Evolutionary conservation across 1,140 invertebrate genomes (phyloP).

Genomic region (Drosophila chauvacae): DNA sequence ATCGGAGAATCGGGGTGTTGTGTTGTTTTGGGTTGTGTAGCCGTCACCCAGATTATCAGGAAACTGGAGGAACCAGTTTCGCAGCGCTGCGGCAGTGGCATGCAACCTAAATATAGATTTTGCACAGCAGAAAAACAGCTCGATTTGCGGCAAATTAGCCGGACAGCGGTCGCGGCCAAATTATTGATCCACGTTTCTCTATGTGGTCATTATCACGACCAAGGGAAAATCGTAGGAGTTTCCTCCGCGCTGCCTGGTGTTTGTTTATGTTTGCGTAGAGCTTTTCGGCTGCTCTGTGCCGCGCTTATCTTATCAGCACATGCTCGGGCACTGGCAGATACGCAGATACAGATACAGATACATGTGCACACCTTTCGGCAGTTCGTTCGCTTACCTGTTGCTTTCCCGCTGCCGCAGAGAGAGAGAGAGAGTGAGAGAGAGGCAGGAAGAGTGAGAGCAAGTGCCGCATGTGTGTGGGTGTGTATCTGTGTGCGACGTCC

Average conservation of each 20-base stretch:
- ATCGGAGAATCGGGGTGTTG: constrained; percentile 27
- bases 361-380: constrained; percentile 64
- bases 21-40: constrained; percentile 60
- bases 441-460: constrained; percentile 2
- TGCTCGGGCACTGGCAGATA: constrained; percentile 21
- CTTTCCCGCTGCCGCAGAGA: constrained; percentile 33
- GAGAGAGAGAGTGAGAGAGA: constrained; percentile 7
- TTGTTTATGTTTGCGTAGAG: constrained; percentile 48
- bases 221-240: constrained; percentile 33
- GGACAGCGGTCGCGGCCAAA: constrained; percentile 12
- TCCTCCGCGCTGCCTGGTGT: constrained; percentile 7
- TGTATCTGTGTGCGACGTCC: constrained; percentile 34
- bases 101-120: constrained; percentile 83
- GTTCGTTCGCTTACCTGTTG: constrained; percentile 59
- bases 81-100: constrained; percentile 65
- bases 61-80: constrained; percentile 83
- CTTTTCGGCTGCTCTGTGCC: constrained; percentile 31
- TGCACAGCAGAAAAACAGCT: constrained; percentile 22
- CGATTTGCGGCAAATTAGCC: constrained; percentile 51
- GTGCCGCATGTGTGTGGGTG: constrained; percentile 26
- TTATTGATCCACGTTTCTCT: constrained; percentile 22
- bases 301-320: constrained; percentile 72
- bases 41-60: constrained; percentile 84
- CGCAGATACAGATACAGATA: constrained; percentile 14
- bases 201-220: constrained; percentile 3